Evolutionary conservation across 2,797 vertebrate genomes (phyloP).

Genomic region (Urophycis tenuis): DNA sequence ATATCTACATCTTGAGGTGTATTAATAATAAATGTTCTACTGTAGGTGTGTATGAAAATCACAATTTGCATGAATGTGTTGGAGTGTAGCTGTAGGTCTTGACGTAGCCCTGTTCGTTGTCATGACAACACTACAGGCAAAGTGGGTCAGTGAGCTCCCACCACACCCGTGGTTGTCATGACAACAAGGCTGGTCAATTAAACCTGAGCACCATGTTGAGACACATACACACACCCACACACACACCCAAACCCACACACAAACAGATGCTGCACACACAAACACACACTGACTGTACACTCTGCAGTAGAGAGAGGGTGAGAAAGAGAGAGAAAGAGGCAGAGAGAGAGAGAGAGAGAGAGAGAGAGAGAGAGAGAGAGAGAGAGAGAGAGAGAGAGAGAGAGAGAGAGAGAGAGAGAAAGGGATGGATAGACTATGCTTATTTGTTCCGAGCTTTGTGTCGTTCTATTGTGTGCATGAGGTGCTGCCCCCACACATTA

Average conservation of each 20-base stretch:
- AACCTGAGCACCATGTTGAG: slow-evolving; percentile 58
- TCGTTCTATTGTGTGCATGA: background rate
- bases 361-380: too few species aligned
- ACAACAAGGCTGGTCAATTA: slow-evolving; percentile 81
- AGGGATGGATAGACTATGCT: background rate
- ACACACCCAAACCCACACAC: background rate
- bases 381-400: too few species aligned
- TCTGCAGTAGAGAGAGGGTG: background rate
- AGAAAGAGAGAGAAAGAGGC: background rate
- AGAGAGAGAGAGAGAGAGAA: too few species aligned
- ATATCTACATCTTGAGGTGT: background rate
- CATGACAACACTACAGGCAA: slow-evolving; percentile 75
- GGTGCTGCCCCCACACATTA: background rate
- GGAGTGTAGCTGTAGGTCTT: slow-evolving; percentile 37
- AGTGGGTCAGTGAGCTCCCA: slow-evolving; percentile 90
- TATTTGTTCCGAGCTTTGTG: background rate
- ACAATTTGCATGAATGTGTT: slow-evolving; percentile 17
- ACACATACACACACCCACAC: background rate
- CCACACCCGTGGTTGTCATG: slow-evolving; percentile 82
- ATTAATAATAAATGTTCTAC: background rate
- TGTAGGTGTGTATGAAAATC: background rate
- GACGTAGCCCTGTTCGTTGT: slow-evolving; percentile 69
- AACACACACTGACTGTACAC: background rate
- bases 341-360: background rate
- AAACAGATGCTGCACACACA: background rate